Evolutionary conservation across 2,113 vertebrate genomes (phyloP), one percentile per base, ranked within the genome.

Genomic region (Entomyzon cyanotis): DNA sequence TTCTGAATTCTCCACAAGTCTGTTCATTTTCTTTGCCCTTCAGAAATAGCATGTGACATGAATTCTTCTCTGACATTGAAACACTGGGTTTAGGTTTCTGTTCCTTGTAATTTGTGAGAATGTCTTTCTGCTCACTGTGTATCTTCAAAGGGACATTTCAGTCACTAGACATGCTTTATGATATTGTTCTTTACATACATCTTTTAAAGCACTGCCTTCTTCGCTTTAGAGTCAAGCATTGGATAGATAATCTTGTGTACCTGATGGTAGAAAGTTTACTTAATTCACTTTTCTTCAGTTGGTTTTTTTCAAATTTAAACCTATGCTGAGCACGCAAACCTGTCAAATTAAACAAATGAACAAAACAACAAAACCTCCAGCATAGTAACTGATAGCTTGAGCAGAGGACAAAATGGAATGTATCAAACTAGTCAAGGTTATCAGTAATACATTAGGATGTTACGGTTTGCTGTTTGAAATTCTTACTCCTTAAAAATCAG

Each of bases 1-100:
- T 47, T 83, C 50, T 37, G 30, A 87, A 9, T 70, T 88, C 50
- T 88, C 17, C 33, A 42, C 53, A 53, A 50, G 21, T 55, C 49
- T 92, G 24, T 79, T 64, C 2, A 2, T 87, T 95, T 95, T 82
- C 53, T 85, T 93, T 93, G 18, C 37, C 39, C 42, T 93, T 95
- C 24, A 39, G 23, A 82, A 84, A 46, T 55, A 33, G 37, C 73
- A 7, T n/a, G 8, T 73, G 44, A 53, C 22, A 9, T 47, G 33
- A 19, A 39, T 62, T 87, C 41, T 85, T 69, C 17, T 93, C 80
- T 68, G 20, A 21, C 7, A 3, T 37, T 56, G 62, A 82, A 84
- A 79, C n/a, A 5, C 25, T 79, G 28, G 7, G 11, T 84, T 80
- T 67, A 91, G 65, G 19, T 49, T 86, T 75, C 46, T 65, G 11